Conservation (phyloP, 2,797 vertebrate genomes). For the Rhadinocentrus ornatus region DNA sequence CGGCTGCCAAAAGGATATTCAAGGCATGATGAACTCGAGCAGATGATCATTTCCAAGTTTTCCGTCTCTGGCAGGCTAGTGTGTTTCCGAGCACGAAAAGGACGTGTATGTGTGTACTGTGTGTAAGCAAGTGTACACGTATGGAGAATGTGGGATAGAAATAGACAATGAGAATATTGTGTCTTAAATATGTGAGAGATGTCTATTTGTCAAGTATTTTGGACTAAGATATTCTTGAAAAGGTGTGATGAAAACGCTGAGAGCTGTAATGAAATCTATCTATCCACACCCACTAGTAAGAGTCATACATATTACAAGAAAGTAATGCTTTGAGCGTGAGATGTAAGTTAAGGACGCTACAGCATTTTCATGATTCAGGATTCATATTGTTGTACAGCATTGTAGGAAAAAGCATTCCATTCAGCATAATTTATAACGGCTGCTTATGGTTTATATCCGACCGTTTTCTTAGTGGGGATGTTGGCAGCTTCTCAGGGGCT, state of each 20-base stretch:
- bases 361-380: background rate
- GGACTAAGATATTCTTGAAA: conserved; percentile 25
- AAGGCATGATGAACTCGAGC: conserved; percentile 60
- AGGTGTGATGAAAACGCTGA: conserved; percentile 31
- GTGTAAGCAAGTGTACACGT: conserved; percentile 14
- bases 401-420: background rate
- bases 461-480: conserved; percentile 10
- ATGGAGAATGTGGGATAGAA: conserved; percentile 33
- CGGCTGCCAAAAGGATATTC: conserved; percentile 70
- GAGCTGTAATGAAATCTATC: conserved; percentile 45
- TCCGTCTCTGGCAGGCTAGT: conserved; percentile 55
- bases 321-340: conserved; percentile 29
- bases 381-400: background rate
- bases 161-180: conserved; percentile 67
- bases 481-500: conserved; percentile 7
- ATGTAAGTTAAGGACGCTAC: conserved; percentile 15
- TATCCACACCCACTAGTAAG: conserved; percentile 28
- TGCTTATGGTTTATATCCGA: conserved; percentile 3
- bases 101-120: conserved; percentile 13
- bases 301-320: conserved; percentile 31
- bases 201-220: conserved; percentile 56
- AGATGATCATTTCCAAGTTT: conserved; percentile 66
- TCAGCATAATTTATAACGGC: conserved; percentile 19
- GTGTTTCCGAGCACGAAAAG: conserved; percentile 48
- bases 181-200: conserved; percentile 44